Evolutionary conservation across 2,888 invertebrate species (phyloP).

Genomic region (Sarcophaga caerulescens): DNA sequence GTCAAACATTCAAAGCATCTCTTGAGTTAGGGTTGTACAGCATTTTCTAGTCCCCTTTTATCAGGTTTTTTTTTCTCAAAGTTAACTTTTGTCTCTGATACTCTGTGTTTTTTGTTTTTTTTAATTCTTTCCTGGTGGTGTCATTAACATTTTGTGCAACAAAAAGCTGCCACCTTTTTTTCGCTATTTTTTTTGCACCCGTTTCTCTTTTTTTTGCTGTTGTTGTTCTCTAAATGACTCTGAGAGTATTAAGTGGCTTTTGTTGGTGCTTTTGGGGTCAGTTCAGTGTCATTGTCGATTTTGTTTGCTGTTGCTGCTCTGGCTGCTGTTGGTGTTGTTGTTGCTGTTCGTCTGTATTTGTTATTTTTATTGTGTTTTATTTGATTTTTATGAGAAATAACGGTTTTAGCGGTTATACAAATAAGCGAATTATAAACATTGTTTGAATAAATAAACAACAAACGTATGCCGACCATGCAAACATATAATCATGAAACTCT

Average conservation of each 20-base stretch:
- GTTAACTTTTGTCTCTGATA: too few species aligned
- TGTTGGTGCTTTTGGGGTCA: too few species aligned
- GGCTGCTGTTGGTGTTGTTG: constrained; percentile 6
- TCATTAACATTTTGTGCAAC: not conserved
- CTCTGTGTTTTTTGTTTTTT: too few species aligned
- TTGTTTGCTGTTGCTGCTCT: constrained; percentile 4
- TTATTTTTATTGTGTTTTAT: constrained; percentile 62
- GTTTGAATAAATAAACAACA: constrained; percentile 5
- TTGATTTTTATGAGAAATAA: constrained; percentile 64
- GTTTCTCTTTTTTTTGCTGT: not conserved
- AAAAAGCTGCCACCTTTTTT: not conserved
- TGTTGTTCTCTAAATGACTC: constrained; percentile 1
- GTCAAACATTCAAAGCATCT: too few species aligned
- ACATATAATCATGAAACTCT: not conserved
- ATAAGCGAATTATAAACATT: constrained; percentile 29
- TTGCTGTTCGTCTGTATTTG: constrained; percentile 31
- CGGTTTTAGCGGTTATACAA: constrained; percentile 62
- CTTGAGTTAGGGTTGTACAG: too few species aligned
- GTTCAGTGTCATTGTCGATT: not conserved
- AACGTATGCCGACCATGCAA: not conserved
- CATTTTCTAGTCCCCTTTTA: too few species aligned
- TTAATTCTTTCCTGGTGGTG: not conserved
- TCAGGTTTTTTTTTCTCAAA: too few species aligned
- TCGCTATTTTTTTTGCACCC: too few species aligned
- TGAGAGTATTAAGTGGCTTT: not conserved